A percentile compares a stretch with the other conserved stretches of the same genome.
phyloP scores from a whole-genome alignment of 2,797 vertebrate genomes.

The Sphenopsis melanotis region DNA sequence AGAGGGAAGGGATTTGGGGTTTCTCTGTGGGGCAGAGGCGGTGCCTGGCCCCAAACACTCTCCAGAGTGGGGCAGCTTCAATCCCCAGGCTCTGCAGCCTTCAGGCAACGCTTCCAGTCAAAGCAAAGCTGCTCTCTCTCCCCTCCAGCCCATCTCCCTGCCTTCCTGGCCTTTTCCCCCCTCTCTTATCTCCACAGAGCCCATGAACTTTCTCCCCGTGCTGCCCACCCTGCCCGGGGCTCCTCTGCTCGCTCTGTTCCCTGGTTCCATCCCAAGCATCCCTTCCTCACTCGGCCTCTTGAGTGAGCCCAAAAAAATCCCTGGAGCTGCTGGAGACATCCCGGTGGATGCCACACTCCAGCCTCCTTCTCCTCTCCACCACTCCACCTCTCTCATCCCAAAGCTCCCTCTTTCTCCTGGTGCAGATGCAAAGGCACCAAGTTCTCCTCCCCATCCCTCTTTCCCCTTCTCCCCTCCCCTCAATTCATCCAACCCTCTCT shows the following conservation, averaged over 20 bases:
- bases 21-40: background rate
- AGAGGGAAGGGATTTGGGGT: background rate
- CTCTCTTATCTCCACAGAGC: background rate
- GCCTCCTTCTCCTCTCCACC: conserved; percentile 77
- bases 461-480: conserved; percentile 55
- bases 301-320: background rate
- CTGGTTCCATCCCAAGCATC: accelerated
- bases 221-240: background rate
- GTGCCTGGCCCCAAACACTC: background rate
- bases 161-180: accelerated
- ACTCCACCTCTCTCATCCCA: conserved; percentile 73
- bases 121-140: background rate
- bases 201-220: background rate
- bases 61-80: conserved; percentile 67
- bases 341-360: conserved; percentile 14
- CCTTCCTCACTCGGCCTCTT: background rate
- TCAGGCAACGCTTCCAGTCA: background rate
- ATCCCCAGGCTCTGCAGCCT: background rate
- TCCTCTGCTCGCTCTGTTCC: background rate
- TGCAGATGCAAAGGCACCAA: conserved; percentile 70
- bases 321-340: background rate
- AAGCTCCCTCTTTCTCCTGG: background rate
- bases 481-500: conserved; percentile 77
- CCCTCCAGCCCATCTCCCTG: background rate
- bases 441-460: conserved; percentile 52